Percentiles rank a stretch among this genome's conserved stretches.
Conservation (phyloP, 2,113 vertebrate genomes). For the Pygathrix nemaeus region DNA sequence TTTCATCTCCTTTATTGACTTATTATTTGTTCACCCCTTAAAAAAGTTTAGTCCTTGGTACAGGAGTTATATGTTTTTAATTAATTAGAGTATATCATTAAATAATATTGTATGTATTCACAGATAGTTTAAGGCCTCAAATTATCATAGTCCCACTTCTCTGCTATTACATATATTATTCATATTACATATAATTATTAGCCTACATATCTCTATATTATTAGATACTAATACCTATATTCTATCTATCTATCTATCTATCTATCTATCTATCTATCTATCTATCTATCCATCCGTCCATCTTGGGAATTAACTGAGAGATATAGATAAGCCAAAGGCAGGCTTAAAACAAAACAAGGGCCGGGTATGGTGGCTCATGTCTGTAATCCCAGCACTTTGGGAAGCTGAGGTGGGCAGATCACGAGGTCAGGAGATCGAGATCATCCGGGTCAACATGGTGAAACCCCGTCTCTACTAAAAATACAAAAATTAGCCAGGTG, state of each 20-base stretch:
- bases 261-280: neutral
- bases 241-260: neutral
- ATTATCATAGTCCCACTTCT: neutral
- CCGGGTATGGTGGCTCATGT: accelerated
- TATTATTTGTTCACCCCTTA: neutral
- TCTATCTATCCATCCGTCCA: too few species aligned
- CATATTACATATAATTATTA: neutral
- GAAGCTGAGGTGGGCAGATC: too few species aligned
- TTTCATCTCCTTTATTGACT: neutral
- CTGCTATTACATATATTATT: neutral
- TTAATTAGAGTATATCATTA: neutral
- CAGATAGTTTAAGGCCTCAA: neutral
- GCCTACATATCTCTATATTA: neutral
- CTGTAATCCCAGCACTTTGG: too few species aligned
- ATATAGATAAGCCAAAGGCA: neutral
- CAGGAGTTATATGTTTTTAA: neutral
- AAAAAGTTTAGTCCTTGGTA: neutral
- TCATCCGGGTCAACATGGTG: too few species aligned
- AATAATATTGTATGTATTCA: neutral
- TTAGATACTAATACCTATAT: too few species aligned
- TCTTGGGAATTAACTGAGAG: neutral
- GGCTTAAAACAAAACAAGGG: neutral
- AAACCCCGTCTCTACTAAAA: too few species aligned
- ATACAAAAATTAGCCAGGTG: too few species aligned
- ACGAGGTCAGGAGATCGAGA: too few species aligned